Base-by-base conservation (phyloP, 2,888 invertebrate genomes). In the Marronus borbonicus region DNA sequence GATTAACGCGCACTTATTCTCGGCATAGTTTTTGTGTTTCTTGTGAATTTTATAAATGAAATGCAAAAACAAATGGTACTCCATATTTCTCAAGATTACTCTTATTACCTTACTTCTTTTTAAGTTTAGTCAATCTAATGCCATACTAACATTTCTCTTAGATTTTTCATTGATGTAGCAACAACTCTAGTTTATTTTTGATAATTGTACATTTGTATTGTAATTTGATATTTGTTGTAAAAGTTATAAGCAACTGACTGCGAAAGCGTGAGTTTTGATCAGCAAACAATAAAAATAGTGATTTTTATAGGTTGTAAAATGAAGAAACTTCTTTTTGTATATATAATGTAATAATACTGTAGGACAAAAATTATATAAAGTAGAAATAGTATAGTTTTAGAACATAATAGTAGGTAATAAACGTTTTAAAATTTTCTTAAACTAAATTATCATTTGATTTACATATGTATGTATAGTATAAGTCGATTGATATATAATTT, bases 401-500 rank as follows among this genome's bases (percentile, higher is more conserved):
- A 31, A 5, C 31, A 31, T 31, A 31, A 31, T 31, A 31, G 31
- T 5, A 31, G 31, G 0, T 31, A 31, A 31, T 31, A 31, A 5
- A 2, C 31, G 31, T 3, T 31, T 31, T 31, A 31, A 31, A 31
- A 31, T 28, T 28, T 28, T 28, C 3, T 28, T 28, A 28, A 28
- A 3, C 28, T 28, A 28, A 3, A 28, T 28, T 28, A 28, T 2
- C 28, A 3, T 3, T 3, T 28, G 28, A 28, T 28, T 28, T 28
- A 28, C 12, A 17, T 62, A 20, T 8, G 8, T 55, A 20, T 55
- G 17, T 55, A 17, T n/a, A 55, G 8, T 55, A 55, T 20, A 55
- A 17, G n/a, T 14, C 12, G 28, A 55, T 20, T 52, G 36, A 58
- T 79, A 80, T 78, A 85, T 85, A 85, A 82, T 81, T 81, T 82